A percentile compares a stretch with the other conserved stretches of the same genome.
These are phyloP conservation scores for Dolichomitus sp. DNA, from an alignment of 2,888 invertebrate genomes.

Conservation along the genomic window DNA sequence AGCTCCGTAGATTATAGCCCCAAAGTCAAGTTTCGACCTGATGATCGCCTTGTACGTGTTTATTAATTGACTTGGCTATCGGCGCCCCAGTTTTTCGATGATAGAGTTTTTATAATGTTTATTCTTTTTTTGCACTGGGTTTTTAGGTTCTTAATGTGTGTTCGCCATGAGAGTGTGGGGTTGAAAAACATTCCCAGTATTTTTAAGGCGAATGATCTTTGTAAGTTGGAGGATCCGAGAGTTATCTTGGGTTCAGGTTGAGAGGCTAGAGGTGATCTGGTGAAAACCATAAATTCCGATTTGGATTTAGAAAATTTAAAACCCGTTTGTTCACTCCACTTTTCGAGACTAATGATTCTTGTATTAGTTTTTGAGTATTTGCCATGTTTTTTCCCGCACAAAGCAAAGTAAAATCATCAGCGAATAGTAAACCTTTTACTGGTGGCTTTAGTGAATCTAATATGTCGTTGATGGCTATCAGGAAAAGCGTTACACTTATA, in stretches of 20 bases:
- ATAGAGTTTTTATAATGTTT: slow-evolving; percentile 35
- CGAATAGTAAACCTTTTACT: slow-evolving; percentile 31
- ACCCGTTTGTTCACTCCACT: slow-evolving; percentile 29
- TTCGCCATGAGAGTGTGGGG: not conserved
- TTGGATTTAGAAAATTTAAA: slow-evolving; percentile 53
- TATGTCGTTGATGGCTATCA: slow-evolving; percentile 51
- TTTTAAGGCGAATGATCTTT: no score
- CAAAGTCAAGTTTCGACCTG: no score
- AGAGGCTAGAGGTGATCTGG: not conserved
- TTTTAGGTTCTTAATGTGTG: slow-evolving; percentile 35
- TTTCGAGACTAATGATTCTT: slow-evolving; percentile 7
- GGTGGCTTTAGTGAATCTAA: slow-evolving; percentile 6
- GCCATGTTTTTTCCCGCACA: slow-evolving; percentile 16
- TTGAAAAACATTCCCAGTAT: no score
- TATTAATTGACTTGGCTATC: slow-evolving; percentile 3
- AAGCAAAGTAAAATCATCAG: slow-evolving; percentile 53
- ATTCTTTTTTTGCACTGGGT: slow-evolving; percentile 21
- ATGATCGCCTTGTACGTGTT: no score
- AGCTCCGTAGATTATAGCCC: no score
- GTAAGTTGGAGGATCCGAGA: no score
- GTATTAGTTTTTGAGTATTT: no score
- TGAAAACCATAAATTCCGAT: slow-evolving; percentile 46
- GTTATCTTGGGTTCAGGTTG: no score
- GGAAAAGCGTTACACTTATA: slow-evolving; percentile 43
- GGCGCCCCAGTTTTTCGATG: slow-evolving; percentile 42